phyloP scores from a whole-genome alignment of 2,888 invertebrate genomes.

The Drosophila histrio region DNA sequence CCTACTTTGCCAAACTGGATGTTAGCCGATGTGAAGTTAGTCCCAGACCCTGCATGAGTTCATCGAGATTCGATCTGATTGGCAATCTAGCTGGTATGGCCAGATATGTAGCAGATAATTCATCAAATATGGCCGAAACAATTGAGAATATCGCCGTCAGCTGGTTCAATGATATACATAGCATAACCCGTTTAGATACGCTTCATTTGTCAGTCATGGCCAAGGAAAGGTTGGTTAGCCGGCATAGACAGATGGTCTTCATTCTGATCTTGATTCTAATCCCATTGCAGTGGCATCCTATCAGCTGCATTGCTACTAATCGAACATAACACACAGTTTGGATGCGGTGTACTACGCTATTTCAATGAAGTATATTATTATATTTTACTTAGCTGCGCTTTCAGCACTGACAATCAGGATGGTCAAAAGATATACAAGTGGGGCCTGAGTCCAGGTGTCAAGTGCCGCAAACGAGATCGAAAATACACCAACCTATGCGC shows the following conservation, averaged over 20 bases:
- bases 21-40: conserved; percentile 7
- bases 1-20: conserved; percentile 34
- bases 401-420: conserved; percentile 24
- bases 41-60: conserved; percentile 8
- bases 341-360: conserved; percentile 30
- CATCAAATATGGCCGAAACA: not conserved
- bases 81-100: conserved; percentile 20
- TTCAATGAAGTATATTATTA: not conserved
- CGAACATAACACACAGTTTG: conserved; percentile 39
- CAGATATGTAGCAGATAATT: not conserved
- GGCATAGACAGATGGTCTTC: not conserved
- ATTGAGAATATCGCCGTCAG: not conserved
- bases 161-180: conserved; percentile 10
- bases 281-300: conserved; percentile 4
- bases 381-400: conserved; percentile 33
- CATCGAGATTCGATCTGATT: conserved; percentile 19
- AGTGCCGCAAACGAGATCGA: conserved; percentile 19
- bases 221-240: not conserved
- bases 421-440: conserved; percentile 34
- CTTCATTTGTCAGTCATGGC: not conserved
- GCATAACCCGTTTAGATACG: conserved; percentile 21
- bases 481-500: conserved; percentile 32
- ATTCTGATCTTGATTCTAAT: not conserved
- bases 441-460: conserved; percentile 1
- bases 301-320: conserved; percentile 28